Evolutionary conservation across 2,888 invertebrate species (phyloP).

Genomic region (Aporophyla lueneburgensis): DNA sequence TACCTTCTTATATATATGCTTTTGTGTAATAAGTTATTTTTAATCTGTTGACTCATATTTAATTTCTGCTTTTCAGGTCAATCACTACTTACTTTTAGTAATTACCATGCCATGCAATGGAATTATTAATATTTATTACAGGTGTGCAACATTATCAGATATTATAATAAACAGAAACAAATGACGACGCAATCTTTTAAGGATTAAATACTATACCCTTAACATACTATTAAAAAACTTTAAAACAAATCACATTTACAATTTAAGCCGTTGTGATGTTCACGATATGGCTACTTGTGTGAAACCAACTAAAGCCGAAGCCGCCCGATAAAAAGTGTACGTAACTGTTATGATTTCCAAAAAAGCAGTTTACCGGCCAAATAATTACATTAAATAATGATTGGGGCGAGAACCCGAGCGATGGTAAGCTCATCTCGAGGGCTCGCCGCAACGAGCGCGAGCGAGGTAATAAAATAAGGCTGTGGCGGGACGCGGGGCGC

Average conservation of each 20-base stretch:
- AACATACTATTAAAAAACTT: constrained; percentile 9
- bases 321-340: constrained; percentile 78
- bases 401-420: constrained; percentile 83
- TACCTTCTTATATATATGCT: background rate
- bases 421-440: constrained; percentile 87
- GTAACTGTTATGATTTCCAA: constrained; percentile 84
- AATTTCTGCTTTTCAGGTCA: background rate
- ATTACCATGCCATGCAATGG: background rate
- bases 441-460: constrained; percentile 80
- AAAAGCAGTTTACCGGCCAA: constrained; percentile 84
- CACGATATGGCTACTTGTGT: constrained; percentile 64
- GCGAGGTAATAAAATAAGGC: constrained; percentile 86
- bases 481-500: constrained; percentile 70
- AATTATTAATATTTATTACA: background rate
- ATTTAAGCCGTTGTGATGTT: constrained; percentile 43
- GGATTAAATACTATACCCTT: constrained; percentile 10
- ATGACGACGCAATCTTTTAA: constrained; percentile 2
- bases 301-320: constrained; percentile 71
- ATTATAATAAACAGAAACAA: background rate
- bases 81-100: background rate
- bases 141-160: background rate
- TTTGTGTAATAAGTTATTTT: background rate
- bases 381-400: constrained; percentile 90
- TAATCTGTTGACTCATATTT: background rate
- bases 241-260: constrained; percentile 48